Conservation (phyloP, 2,113 vertebrate genomes). For the Nettapus auritus region DNA sequence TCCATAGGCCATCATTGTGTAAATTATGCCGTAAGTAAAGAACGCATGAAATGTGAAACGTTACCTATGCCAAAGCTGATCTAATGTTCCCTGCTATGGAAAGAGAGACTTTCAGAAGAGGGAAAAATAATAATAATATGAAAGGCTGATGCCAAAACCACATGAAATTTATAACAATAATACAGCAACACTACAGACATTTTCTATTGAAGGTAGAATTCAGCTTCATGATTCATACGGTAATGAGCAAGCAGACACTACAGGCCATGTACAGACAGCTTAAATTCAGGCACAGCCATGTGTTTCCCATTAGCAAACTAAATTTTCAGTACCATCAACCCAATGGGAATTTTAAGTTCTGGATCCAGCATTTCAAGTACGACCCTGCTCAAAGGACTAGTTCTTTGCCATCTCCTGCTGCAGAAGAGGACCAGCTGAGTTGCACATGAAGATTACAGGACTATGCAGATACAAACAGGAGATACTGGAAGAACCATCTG, state of each 20-base stretch:
- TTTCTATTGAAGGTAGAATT: conserved; percentile 7
- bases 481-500: background rate
- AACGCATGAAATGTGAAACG: conserved; percentile 37
- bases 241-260: background rate
- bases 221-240: background rate
- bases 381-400: background rate
- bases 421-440: background rate
- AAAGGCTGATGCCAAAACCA: background rate
- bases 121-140: background rate
- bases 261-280: background rate
- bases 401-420: background rate
- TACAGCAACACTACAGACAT: background rate
- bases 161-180: background rate
- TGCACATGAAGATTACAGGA: background rate
- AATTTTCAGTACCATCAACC: background rate
- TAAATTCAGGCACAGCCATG: conserved; percentile 38
- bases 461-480: background rate
- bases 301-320: background rate
- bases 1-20: background rate
- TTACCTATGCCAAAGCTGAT: conserved; percentile 39
- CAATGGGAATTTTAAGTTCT: background rate
- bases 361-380: background rate
- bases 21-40: conserved; percentile 51
- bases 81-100: conserved; percentile 10
- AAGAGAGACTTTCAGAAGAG: background rate